Percentiles rank a stretch among this genome's conserved stretches.
phyloP scores from a whole-genome alignment of 2,888 invertebrate genomes.

The Athrips mouffetella region DNA sequence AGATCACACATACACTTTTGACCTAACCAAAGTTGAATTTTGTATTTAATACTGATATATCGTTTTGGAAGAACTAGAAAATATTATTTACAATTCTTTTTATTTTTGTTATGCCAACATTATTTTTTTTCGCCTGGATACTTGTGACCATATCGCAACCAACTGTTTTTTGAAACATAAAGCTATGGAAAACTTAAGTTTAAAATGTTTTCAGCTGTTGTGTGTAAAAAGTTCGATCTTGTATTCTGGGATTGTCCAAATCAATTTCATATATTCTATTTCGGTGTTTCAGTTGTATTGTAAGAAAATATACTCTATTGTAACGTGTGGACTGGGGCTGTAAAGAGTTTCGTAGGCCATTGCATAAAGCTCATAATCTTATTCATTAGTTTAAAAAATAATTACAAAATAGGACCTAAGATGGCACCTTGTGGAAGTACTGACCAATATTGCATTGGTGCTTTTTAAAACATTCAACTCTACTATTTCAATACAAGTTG shows the following conservation, averaged over 20 bases:
- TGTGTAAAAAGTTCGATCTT: constrained; percentile 78
- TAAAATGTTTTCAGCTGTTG: constrained; percentile 53
- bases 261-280: constrained; percentile 71
- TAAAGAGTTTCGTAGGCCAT: constrained; percentile 29
- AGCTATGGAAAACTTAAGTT: constrained; percentile 42
- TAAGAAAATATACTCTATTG: constrained; percentile 76
- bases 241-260: constrained; percentile 77
- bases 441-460: neutral
- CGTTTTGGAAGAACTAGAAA: constrained; percentile 77
- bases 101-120: constrained; percentile 61
- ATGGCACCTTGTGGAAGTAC: constrained; percentile 7
- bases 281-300: constrained; percentile 59
- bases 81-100: constrained; percentile 72
- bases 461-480: neutral
- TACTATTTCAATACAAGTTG: neutral
- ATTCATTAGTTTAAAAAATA: neutral
- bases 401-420: constrained; percentile 12
- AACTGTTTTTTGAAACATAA: constrained; percentile 54
- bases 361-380: neutral
- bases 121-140: constrained; percentile 66
- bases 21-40: constrained; percentile 77
- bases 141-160: constrained; percentile 74
- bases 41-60: constrained; percentile 77
- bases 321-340: constrained; percentile 56
- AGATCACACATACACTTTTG: constrained; percentile 77